Evolutionary conservation across 2,113 vertebrate genomes (phyloP), one percentile per base, ranked within the genome.

Genomic region (Cheirogaleus medius): DNA sequence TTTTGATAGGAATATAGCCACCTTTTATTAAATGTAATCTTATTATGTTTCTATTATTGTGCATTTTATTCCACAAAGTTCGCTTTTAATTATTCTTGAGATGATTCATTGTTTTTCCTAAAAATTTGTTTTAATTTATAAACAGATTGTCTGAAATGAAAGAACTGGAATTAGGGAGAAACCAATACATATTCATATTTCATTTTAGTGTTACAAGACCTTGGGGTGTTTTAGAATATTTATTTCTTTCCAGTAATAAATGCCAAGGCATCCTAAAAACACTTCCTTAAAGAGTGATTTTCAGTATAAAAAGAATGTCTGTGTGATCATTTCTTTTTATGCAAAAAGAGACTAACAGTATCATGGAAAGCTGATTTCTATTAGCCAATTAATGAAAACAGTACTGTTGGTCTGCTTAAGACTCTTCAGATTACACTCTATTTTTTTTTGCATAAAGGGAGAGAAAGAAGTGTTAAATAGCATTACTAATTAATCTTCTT

Each of bases 371-470:
- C 85, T 0, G 0, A 95, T 88, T 97, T 95, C 87, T 88, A 54
- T 97, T 97, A 96, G 96, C 90, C 97, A 97, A 96, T 97, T 98
- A 98, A 98, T 98, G 97, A 97, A 97, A 98, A 96, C 74, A 97
- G 80, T 97, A 86, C 77, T 94, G 84, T 95, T 92, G 87, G 87
- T 88, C 96, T 76, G 89, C 84, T 86, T 92, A 88, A 96, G 86
- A 96, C 60, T 84, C 90, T 97, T 97, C 90, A 97, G 76, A 95
- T 92, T 92, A 86, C 25, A 78, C 84, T 97, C 94, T 92, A 69
- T 97, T 94, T 95, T 94, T 96, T 92, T 95, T 83, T 85, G 73
- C 76, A 52, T 68, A 86, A 69, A 91, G 54, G 54, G 87, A 97
- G 94, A 96, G 95, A 93, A 92, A 94, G 32, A 73, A 88, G 80